Conservation (phyloP, 2,113 vertebrate genomes). For the Xiphophorus hellerii region DNA sequence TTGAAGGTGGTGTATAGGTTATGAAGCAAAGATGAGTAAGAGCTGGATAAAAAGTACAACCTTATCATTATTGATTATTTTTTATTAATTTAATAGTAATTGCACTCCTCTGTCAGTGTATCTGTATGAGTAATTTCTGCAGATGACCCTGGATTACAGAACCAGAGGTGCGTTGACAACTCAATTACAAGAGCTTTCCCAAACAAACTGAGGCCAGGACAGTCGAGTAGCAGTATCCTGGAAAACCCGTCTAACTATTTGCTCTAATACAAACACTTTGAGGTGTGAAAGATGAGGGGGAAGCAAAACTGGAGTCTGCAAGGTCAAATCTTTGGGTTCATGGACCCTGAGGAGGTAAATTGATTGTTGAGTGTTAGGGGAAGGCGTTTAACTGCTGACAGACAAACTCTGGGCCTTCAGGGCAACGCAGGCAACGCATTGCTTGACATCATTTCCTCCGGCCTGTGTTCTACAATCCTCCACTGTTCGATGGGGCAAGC, state of each 20-base stretch:
- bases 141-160: too few relatives aligned
- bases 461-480: constrained; percentile 69
- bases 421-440: constrained; percentile 62
- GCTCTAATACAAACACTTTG: constrained; percentile 66
- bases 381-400: constrained; percentile 78
- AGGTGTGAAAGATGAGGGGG: constrained; percentile 60
- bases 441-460: constrained; percentile 76
- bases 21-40: background rate
- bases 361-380: constrained; percentile 76
- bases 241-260: constrained; percentile 1
- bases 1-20: too few relatives aligned
- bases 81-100: background rate
- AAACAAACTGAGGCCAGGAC: background rate
- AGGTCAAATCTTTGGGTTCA: constrained; percentile 75
- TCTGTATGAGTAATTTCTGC: background rate
- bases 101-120: background rate
- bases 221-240: background rate
- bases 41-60: background rate
- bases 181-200: background rate
- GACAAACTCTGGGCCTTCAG: constrained; percentile 74
- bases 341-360: constrained; percentile 74
- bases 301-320: constrained; percentile 65
- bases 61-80: background rate
- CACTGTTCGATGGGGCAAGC: constrained; percentile 71
- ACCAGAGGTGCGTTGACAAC: background rate